Percentiles rank a stretch among this genome's conserved stretches.
Evolutionary conservation across 2,113 vertebrate genomes (phyloP).

Genomic region (Poeciliopsis turrubarensis): DNA sequence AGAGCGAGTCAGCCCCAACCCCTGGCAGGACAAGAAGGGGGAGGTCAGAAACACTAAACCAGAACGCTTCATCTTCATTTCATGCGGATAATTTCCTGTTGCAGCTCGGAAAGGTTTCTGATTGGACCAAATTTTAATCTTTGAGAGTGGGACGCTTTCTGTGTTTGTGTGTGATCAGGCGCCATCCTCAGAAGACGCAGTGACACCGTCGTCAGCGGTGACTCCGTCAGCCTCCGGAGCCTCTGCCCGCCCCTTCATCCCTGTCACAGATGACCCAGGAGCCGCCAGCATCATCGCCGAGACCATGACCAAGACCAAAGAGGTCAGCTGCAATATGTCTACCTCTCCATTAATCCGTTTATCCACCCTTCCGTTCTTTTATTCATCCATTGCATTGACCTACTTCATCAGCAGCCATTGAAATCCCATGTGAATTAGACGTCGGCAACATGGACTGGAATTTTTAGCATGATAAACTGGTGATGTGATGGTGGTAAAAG

Average conservation of each 20-base stretch:
- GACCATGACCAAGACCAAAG: slow-evolving; percentile 99
- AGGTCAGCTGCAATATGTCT: slow-evolving; percentile 59
- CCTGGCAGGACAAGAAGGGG: slow-evolving; percentile 93
- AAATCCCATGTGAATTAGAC: too few relatives aligned
- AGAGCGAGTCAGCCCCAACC: slow-evolving; percentile 90
- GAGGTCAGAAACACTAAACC: slow-evolving; percentile 80
- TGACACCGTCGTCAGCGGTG: slow-evolving; percentile 91
- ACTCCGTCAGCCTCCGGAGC: slow-evolving; percentile 90
- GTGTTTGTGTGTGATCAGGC: slow-evolving; percentile 75
- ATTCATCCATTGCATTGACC: too few relatives aligned
- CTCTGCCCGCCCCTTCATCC: slow-evolving; percentile 95
- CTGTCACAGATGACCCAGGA: slow-evolving; percentile 96
- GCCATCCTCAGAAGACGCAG: slow-evolving; percentile 88
- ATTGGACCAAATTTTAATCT: not conserved
- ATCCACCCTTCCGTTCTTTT: not conserved
- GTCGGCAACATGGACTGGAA: too few relatives aligned
- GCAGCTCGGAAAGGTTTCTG: not conserved
- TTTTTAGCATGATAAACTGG: too few relatives aligned
- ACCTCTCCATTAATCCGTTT: not conserved
- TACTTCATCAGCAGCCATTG: too few relatives aligned
- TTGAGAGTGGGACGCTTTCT: not conserved
- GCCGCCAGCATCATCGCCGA: slow-evolving; percentile 99
- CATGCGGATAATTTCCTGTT: not conserved
- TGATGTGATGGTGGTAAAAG: too few relatives aligned
- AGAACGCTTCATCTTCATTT: not conserved